phyloP scores from a whole-genome alignment of 2,888 invertebrate genomes.

The Catotricha subobsoleta region DNA sequence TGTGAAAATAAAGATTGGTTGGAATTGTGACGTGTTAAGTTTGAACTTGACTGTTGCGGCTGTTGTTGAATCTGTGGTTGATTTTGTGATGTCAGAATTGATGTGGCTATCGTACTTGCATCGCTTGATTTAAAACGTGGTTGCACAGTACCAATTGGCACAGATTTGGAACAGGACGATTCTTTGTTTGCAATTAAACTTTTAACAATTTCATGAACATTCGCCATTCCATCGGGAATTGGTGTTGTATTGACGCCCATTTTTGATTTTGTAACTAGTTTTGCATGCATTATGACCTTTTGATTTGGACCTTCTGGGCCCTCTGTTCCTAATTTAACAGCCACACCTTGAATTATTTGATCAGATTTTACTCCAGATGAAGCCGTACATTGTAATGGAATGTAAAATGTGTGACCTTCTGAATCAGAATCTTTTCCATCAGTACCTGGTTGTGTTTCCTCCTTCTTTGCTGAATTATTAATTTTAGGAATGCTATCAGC shows the following conservation, averaged over 20 bases:
- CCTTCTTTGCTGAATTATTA: slow-evolving; percentile 1
- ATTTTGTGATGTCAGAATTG: not conserved
- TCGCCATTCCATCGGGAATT: slow-evolving; percentile 22
- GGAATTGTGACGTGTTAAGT: slow-evolving; percentile 25
- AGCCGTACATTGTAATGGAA: slow-evolving; percentile 36
- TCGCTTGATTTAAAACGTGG: slow-evolving; percentile 27
- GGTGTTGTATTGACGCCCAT: slow-evolving; percentile 27
- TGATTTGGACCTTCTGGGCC: slow-evolving; percentile 44
- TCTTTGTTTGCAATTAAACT: slow-evolving; percentile 15
- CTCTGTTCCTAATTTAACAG: slow-evolving; percentile 44
- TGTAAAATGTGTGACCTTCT: slow-evolving; percentile 42
- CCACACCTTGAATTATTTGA: slow-evolving; percentile 41
- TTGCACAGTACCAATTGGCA: slow-evolving; percentile 37
- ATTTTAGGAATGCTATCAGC: slow-evolving; percentile 13
- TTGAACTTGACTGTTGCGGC: slow-evolving; percentile 4
- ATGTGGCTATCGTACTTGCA: slow-evolving; percentile 9
- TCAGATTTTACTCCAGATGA: slow-evolving; percentile 18
- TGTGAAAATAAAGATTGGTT: slow-evolving; percentile 26
- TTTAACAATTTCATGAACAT: slow-evolving; percentile 28
- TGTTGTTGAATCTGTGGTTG: slow-evolving; percentile 3
- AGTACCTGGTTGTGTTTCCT: not conserved
- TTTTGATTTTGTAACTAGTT: slow-evolving; percentile 42
- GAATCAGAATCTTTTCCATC: slow-evolving; percentile 34
- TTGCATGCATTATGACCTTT: slow-evolving; percentile 41
- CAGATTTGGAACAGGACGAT: slow-evolving; percentile 16